Conservation (phyloP, 2,113 vertebrate species). For the Furnarius figulus region DNA sequence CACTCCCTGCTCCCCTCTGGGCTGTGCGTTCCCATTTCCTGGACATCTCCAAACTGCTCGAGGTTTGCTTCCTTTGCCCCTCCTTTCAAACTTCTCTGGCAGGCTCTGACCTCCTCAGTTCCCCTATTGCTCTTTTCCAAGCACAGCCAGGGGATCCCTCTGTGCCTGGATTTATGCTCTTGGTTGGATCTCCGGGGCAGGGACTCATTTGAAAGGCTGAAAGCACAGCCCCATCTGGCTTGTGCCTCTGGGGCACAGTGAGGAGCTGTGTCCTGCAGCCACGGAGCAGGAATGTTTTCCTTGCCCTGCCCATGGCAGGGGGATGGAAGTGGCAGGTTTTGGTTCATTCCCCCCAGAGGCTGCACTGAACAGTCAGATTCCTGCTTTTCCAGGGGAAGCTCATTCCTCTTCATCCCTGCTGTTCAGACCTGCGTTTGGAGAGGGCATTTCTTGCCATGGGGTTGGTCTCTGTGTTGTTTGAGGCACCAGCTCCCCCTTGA, state of each 20-base stretch:
- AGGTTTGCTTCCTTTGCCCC: neutral
- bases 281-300: neutral
- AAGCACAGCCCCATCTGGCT: constrained; percentile 46
- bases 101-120: neutral
- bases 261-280: neutral
- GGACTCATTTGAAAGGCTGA: neutral
- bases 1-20: accelerated
- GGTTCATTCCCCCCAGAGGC: neutral
- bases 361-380: neutral
- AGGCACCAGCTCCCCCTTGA: neutral
- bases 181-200: accelerated
- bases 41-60: neutral
- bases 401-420: accelerated
- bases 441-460: neutral
- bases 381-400: neutral
- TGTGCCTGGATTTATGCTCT: neutral
- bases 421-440: neutral
- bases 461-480: accelerated
- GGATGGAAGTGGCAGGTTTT: neutral
- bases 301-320: neutral
- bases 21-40: accelerated
- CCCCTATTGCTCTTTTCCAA: neutral
- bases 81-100: neutral
- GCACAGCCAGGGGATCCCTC: neutral
- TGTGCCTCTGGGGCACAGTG: neutral